Evolutionary conservation across 2,113 vertebrate genomes (phyloP), one percentile per base, ranked within the genome.

Genomic region (Calcarius ornatus): DNA sequence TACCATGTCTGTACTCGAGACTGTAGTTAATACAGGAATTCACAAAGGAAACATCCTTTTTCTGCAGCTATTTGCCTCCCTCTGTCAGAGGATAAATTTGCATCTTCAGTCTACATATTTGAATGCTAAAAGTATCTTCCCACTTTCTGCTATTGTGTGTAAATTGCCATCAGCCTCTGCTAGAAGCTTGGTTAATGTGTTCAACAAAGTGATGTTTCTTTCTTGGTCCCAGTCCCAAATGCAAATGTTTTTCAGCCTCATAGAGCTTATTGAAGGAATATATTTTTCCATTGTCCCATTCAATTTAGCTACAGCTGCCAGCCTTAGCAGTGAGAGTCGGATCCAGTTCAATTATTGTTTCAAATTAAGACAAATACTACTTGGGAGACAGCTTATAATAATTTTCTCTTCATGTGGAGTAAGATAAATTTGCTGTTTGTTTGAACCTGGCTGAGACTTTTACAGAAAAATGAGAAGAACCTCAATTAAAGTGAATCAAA

Each of bases 321-420:
- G 75, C 43, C 45, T 91, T 66, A 82, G 56, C 68, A 66, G 35
- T 15, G 47, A 73, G 37, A 80, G 56, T 81, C 81, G 78, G 47
- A 92, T 59, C 71, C 38, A 54, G 60, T 86, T 54, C 59, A 95
- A 90, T 87, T 94, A 86, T 78, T 83, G 51, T 31, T 75, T 80
- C 63, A 94, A 93, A 94, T 90, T 83, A 81, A 88, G 81, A 90
- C 53, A 90, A 80, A 73, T 68, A 18, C 30, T 59, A 66, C 50
- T 83, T 90, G n/a, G 24, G 33, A 11, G 31, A 80, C 31, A 78
- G 30, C 59, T 91, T 92, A 77, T 48, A 86, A 70, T 59, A 1
- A 45, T 90, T 96, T 96, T 80, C 75, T 90, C 42, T 63, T 63
- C 2, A 5, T 5, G 35, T 43, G 15, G 23, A 83, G 30, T 37